Conservation (phyloP, 1,140 invertebrate species). For the Halictus rubicundus region DNA sequence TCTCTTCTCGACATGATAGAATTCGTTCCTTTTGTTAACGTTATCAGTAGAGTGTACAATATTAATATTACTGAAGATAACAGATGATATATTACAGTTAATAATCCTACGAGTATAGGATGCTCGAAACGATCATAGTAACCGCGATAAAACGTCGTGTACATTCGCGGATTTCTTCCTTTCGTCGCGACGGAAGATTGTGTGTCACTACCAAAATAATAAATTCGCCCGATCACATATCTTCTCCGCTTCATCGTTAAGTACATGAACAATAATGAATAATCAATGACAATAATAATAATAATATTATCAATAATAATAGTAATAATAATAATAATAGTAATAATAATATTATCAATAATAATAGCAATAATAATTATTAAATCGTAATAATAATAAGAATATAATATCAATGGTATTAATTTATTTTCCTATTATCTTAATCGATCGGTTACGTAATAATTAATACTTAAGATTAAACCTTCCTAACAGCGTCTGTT, state of each 20-base stretch:
- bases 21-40: slow-evolving; percentile 65
- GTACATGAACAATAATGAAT: slow-evolving; percentile 61
- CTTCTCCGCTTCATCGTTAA: slow-evolving; percentile 46
- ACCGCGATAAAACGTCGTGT: slow-evolving; percentile 14
- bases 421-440: slow-evolving; percentile 68
- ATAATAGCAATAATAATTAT: slow-evolving; percentile 55
- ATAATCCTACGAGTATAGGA: slow-evolving; percentile 67
- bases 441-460: slow-evolving; percentile 62
- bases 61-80: slow-evolving; percentile 77
- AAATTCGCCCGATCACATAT: slow-evolving; percentile 39
- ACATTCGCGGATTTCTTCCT: not conserved
- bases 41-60: slow-evolving; percentile 70
- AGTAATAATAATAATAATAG: slow-evolving; percentile 60
- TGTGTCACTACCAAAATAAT: slow-evolving; percentile 18
- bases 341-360: slow-evolving; percentile 70
- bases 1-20: slow-evolving; percentile 75
- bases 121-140: slow-evolving; percentile 41
- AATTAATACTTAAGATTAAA: slow-evolving; percentile 70
- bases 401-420: slow-evolving; percentile 65
- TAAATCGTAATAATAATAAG: slow-evolving; percentile 70
- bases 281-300: slow-evolving; percentile 70
- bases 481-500: slow-evolving; percentile 35
- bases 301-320: slow-evolving; percentile 64
- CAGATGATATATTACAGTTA: slow-evolving; percentile 78
- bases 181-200: slow-evolving; percentile 28